Evolutionary conservation across 2,888 invertebrate species (phyloP), one percentile per base, ranked within the genome.

Genomic region (Dorcus parallelipipedus): DNA sequence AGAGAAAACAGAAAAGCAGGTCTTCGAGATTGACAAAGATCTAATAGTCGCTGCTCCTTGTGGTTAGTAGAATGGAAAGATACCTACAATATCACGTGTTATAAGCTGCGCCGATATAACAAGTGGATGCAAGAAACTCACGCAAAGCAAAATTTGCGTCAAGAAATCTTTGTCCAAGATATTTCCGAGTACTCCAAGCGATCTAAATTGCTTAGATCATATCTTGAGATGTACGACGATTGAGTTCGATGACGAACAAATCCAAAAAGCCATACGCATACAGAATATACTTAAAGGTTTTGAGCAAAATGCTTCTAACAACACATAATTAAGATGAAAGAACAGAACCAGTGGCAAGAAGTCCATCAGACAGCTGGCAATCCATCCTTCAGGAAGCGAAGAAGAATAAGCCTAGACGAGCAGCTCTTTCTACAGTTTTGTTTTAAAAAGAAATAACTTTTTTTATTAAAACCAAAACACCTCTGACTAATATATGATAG

Each of bases 161-260:
- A 78, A 75, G 56, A 64, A 69, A 0, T 61, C 63, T 9, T 63
- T 78, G 41, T 71, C 71, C 54, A 76, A 73, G 56, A 65, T 69
- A 3, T 76, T 76, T 56, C 77, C 76, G 1, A 78, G 78, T 68
- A 78, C 76, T 78, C 78, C 78, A 58, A 71, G 72, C 69, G 75
- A 75, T 78, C 78, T 78, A 65, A 63, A 68, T 26, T 10, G 58
- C 54, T 54, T 62, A 67, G 68, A 69, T 58, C 61, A 64, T 38
- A 58, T 58, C 50, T 59, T 61, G 56, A 59, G 68, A 56, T 61
- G 67, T 65, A 60, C 67, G 3, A n/a, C 52, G 4, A 47, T 48
- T 38, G 49, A 50, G 17, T 41, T 47, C n/a, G 53, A 58, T 7
- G 41, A 14, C 3, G 53, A 23, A 26, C 7, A 33, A 45, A 38